Base-by-base conservation (phyloP, 2,888 invertebrate genomes). In the Disparrhopalites patrizii region DNA sequence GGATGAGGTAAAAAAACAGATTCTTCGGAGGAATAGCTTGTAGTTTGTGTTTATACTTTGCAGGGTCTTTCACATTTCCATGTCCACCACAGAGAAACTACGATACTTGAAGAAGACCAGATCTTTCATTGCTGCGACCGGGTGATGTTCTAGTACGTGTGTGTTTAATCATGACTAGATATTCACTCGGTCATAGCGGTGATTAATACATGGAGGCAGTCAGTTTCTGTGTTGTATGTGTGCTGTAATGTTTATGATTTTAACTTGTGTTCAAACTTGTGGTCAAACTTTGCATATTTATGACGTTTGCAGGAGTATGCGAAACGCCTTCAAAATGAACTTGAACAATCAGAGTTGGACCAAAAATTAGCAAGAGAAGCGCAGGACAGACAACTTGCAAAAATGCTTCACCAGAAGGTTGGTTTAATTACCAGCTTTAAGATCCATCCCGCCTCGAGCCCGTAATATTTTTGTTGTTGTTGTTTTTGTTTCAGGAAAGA, bases 301-400 rank as follows among this genome's bases (percentile, higher is more conserved):
- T 10, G 36, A 36, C 8, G 36, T 36, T 3, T 47, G 47, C 23
- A 47, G 47, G 47, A 47, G 25, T 47, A 23, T 3, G 47, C 47
- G 7, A 18, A 47, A 20, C 47, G 47, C 68, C 79, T 91, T 31
- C 91, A 91, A 80, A 86, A 88, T 75, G 86, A 90, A 78, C 15
- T 73, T 8, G 82, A 84, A 18, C 79, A 82, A 69, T 79, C 84
- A 67, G 83, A 84, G 76, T 77, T 80, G 28, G 88, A 88, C 79
- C 82, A 86, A 70, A 81, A 86, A 76, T 77, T 89, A 70, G 89
- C 89, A 1, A 87, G 89, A 74, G 89, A 90, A 79, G 88, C 88
- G 0, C 89, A 90, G 78, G 90, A 90, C 77, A 86, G 88, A 68
- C 90, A 90, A 78, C 78, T 90, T 57, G 90, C 90, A 1, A 85